Evolutionary conservation across 2,888 invertebrate species (phyloP), one percentile per base, ranked within the genome.

Genomic region (Eupithecia pulchellata): DNA sequence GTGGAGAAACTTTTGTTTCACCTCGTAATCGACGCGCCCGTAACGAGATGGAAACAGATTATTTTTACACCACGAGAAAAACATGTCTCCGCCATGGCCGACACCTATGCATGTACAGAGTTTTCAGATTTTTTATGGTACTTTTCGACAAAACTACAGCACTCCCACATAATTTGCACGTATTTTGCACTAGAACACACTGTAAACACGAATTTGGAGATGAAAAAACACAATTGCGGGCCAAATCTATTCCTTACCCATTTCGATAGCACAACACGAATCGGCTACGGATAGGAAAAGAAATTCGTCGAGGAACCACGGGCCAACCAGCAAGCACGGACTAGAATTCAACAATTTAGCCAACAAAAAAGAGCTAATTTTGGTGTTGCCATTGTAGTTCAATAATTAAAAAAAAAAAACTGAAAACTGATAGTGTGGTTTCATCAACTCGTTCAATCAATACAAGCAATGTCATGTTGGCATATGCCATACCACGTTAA

Each of bases 11-110:
- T 81, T 83, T 77, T 69, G 79, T 79, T 83, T 86, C 92, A 91
- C 91, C 86, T 85, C 82, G 77, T 76, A 85, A 88, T 82, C 78
- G 81, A 78, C 80, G 82, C 80, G 77, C 77, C 78, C 74, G 79
- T 73, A 78, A 73, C 78, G 76, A 79, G 94, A 94, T 94, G 90
- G 78, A 90, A 90, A 86, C 75, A 87, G 94, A 94, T 94, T 91
- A 80, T 84, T 86, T 87, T 87, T 85, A 90, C 90, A 93, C 91
- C 93, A 94, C 94, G 94, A 93, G 94, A 94, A 91, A 93, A 94
- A 93, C 94, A 94, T 94, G 94, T 94, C 94, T 91, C 89, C 93
- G 93, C 94, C 90, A 94, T 94, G 93, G 92, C 94, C 89, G 93
- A 92, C 93, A 90, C 88, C 88, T 89, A 90, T 85, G 90, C 91